These are phyloP conservation scores for Stegophylla sp. DNA, from an alignment of 2,888 invertebrate genomes.

Conservation along the genomic window DNA sequence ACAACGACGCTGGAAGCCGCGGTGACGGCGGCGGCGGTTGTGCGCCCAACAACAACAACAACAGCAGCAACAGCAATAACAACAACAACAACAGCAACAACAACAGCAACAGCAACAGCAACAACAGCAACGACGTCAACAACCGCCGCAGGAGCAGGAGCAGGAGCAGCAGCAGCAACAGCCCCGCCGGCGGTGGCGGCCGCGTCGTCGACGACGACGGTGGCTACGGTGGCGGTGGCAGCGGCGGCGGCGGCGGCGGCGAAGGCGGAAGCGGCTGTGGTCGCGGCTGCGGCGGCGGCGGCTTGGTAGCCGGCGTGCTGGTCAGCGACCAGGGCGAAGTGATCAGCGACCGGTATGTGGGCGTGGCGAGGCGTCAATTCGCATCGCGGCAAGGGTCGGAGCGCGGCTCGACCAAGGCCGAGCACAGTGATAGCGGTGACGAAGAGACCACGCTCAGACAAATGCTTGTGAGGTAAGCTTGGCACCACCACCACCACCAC, in stretches of 20 bases:
- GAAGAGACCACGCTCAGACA: conserved; percentile 94
- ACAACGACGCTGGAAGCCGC: conserved; percentile 49
- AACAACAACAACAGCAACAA: neutral
- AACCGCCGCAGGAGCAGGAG: neutral
- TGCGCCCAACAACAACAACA: conserved; percentile 21
- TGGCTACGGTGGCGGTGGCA: conserved; percentile 14
- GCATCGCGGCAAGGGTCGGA: conserved; percentile 55
- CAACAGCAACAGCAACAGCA: neutral
- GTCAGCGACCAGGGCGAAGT: conserved; percentile 64
- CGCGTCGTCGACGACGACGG: neutral
- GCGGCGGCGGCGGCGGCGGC: conserved; percentile 30
- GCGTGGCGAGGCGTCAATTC: conserved; percentile 59
- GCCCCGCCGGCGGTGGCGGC: conserved; percentile 44
- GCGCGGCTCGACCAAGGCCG: conserved; percentile 57
- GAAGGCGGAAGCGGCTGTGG: neutral
- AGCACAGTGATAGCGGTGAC: conserved; percentile 65
- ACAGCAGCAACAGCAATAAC: conserved; percentile 22
- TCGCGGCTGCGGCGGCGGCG: conserved; percentile 57
- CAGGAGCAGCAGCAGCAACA: neutral
- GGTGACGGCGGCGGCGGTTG: conserved; percentile 48
- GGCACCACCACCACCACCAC: too few species aligned
- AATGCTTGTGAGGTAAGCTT: conserved; percentile 87
- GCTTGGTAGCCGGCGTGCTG: conserved; percentile 63
- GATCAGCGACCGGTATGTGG: conserved; percentile 61
- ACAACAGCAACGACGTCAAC: conserved; percentile 43